Conservation (phyloP, 2,888 invertebrate species). For the Ophioninae sp. region DNA sequence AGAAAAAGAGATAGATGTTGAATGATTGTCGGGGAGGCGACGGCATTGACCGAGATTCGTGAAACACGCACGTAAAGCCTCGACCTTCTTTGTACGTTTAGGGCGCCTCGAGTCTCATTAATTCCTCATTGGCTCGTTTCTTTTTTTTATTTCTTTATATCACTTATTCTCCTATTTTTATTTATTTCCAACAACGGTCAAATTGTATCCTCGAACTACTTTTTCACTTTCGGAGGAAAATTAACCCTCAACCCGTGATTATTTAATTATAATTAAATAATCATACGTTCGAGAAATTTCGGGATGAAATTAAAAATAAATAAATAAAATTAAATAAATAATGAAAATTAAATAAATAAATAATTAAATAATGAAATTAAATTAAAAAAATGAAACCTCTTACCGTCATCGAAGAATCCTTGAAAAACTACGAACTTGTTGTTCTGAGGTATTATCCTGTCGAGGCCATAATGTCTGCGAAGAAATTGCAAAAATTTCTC, state of each 20-base stretch:
- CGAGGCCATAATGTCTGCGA: conserved; percentile 89
- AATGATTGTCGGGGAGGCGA: conserved; percentile 39
- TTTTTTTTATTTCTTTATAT: conserved; percentile 2
- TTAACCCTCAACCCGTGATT: background rate
- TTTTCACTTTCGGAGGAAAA: background rate
- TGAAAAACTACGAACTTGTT: conserved; percentile 94
- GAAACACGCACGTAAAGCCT: conserved; percentile 13
- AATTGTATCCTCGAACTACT: conserved; percentile 39
- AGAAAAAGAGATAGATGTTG: conserved; percentile 29
- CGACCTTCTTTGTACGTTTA: conserved; percentile 66
- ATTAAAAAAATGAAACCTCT: conserved; percentile 19
- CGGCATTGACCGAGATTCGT: conserved; percentile 74
- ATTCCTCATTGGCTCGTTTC: conserved; percentile 41
- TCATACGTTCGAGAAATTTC: too few relatives aligned
- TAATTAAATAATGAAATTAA: background rate
- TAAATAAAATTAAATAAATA: too few relatives aligned
- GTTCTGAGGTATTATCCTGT: conserved; percentile 88
- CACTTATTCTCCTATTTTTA: background rate
- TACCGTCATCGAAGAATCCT: conserved; percentile 86
- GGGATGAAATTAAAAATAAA: background rate
- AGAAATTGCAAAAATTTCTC: conserved; percentile 93
- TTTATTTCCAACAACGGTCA: conserved; percentile 46
- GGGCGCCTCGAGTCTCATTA: conserved; percentile 50
- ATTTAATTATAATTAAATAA: background rate
- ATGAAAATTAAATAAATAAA: background rate